phyloP scores from a whole-genome alignment of 2,888 invertebrate genomes.

The Hoplodrina blanda region DNA sequence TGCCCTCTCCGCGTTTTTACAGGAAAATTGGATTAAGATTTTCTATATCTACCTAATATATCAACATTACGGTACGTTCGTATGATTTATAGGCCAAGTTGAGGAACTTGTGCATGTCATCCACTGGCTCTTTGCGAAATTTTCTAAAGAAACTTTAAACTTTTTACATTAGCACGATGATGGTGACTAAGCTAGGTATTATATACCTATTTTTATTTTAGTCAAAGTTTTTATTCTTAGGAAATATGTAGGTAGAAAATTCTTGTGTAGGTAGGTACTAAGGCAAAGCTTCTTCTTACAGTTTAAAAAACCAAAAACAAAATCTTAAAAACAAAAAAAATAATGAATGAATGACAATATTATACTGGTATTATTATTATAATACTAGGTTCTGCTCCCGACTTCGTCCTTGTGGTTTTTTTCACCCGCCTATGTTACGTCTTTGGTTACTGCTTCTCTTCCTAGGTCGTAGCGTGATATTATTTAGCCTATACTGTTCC shows the following conservation, averaged over 20 bases:
- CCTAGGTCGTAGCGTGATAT: too few species aligned
- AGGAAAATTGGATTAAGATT: constrained; percentile 88
- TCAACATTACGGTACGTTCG: constrained; percentile 83
- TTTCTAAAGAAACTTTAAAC: constrained; percentile 85
- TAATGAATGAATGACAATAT: too few species aligned
- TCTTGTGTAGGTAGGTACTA: neutral
- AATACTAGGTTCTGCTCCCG: too few species aligned
- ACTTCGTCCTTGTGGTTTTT: too few species aligned
- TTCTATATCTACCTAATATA: constrained; percentile 86
- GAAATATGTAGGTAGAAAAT: neutral
- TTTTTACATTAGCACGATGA: constrained; percentile 85
- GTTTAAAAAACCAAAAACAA: too few species aligned
- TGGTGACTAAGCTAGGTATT: constrained; percentile 66
- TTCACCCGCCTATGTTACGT: too few species aligned
- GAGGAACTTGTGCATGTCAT: constrained; percentile 87
- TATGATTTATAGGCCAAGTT: constrained; percentile 89
- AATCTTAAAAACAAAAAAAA: neutral
- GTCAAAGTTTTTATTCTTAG: constrained; percentile 18
- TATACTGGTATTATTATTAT: too few species aligned
- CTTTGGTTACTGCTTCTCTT: too few species aligned
- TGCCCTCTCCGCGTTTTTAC: constrained; percentile 79
- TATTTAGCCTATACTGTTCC: too few species aligned
- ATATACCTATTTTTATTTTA: constrained; percentile 52
- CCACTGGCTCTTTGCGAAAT: constrained; percentile 82
- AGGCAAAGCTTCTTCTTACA: neutral